Base-by-base conservation (phyloP, 2,797 vertebrate species). In the Parotocinclus haroldoi region DNA sequence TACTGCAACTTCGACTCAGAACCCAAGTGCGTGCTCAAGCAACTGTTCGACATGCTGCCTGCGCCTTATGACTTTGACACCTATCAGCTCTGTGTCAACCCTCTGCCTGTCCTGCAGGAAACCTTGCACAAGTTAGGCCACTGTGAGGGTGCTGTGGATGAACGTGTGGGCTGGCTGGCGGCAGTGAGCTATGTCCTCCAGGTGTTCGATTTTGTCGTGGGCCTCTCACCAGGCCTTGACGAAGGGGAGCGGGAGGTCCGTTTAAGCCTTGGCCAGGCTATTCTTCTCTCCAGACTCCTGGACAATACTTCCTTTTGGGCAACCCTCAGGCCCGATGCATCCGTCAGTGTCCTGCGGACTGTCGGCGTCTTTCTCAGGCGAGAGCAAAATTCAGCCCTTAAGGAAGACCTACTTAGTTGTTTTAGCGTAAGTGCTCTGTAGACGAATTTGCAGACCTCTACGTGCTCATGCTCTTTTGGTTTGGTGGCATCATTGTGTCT, bases 271-370 rank as follows among this genome's bases (percentile, higher is more conserved):
- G 86, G 91, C 36, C 88, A 93, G 80, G 92, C 92, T 78, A 91
- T 97, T 78, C 89, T 96, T 36, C 91, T 97, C 51, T 93, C 93
- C 82, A 94, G 92, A 78, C 92, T 97, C 49, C 87, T 92, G 49
- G 92, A 95, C 85, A 95, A 94, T 77, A 79, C 85, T 46, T 94
- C 93, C 38, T 92, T 91, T 79, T 95, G 93, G 93, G 81, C 84
- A 48, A 66, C 83, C 11, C 88, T 95, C 64, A 80, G 76, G 72
- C 89, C 88, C 0, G 88, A 92, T 1, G 89, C 92, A 13, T 86
- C 89, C 1, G 76, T 61, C 4, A 94, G 92, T 10, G 84, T 96
- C 65, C 89, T 94, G 40, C 87, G 84, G 74, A 92, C 93, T 0
- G 83, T 95, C 3, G 89, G 89, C n/a, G 71, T 83, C 54, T 96